A percentile compares a stretch with the other conserved stretches of the same genome.
Conservation (phyloP, 23 tunicate species). For the Trididemnum miniatum region DNA sequence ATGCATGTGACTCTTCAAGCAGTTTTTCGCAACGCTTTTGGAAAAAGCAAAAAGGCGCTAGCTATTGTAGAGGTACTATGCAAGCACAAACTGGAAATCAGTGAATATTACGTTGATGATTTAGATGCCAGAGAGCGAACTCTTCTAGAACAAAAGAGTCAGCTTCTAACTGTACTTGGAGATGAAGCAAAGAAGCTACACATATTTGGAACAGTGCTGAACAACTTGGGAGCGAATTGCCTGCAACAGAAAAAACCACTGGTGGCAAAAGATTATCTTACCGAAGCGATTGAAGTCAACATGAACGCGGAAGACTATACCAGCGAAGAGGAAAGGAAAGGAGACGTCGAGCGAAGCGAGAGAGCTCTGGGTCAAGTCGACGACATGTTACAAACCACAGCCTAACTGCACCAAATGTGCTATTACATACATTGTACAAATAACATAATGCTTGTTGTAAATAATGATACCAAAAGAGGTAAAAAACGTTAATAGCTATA, state of each 20-base stretch:
- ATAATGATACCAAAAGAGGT: too few species aligned
- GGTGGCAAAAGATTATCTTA: not conserved
- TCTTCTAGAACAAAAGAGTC: not conserved
- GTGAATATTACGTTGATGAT: not conserved
- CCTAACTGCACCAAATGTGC: too few species aligned
- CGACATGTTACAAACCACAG: too few species aligned
- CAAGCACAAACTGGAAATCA: not conserved
- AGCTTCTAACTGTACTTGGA: not conserved
- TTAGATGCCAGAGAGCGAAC: not conserved
- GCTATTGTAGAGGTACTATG: not conserved
- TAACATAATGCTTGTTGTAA: too few species aligned
- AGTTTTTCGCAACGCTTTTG: not conserved
- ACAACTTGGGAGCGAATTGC: not conserved
- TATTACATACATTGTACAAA: too few species aligned
- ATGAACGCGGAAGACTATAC: not conserved
- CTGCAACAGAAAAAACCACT: not conserved
- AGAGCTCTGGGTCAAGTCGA: not conserved
- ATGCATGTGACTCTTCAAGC: not conserved
- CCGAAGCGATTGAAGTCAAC: not conserved
- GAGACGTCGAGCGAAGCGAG: slow-evolving; percentile 3
- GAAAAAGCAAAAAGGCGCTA: slow-evolving; percentile 7
- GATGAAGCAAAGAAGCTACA: not conserved
- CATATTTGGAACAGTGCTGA: not conserved
- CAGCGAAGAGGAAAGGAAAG: not conserved
- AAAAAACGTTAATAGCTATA: too few species aligned